phyloP scores from a whole-genome alignment of 2,888 invertebrate genomes.

The Himalopsyche tibetana region DNA sequence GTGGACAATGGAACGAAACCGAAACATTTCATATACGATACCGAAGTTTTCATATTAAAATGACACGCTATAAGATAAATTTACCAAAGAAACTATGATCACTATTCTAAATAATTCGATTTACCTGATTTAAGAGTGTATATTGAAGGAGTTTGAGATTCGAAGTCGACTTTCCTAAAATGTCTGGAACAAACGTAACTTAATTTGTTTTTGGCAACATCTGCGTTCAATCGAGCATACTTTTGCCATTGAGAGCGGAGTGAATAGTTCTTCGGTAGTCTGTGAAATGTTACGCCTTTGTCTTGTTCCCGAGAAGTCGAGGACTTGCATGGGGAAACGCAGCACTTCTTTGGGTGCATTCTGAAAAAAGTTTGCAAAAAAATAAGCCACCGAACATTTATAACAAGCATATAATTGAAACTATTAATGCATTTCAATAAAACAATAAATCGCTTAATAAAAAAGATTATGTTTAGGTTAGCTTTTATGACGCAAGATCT shows the following conservation, averaged over 20 bases:
- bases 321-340: constrained; percentile 79
- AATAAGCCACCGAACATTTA: neutral
- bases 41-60: too few relatives aligned
- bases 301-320: constrained; percentile 80
- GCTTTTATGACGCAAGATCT: neutral
- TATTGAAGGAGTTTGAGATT: constrained; percentile 82
- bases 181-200: constrained; percentile 86
- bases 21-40: too few relatives aligned
- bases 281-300: constrained; percentile 85
- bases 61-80: too few relatives aligned
- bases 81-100: too few relatives aligned
- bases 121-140: constrained; percentile 81
- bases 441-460: neutral
- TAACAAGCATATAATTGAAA: neutral
- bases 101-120: neutral
- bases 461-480: neutral
- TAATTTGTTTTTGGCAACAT: constrained; percentile 77
- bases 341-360: constrained; percentile 73
- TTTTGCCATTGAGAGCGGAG: constrained; percentile 81
- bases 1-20: too few relatives aligned
- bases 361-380: constrained; percentile 42
- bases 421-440: neutral
- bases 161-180: constrained; percentile 85
- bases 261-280: constrained; percentile 81
- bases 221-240: constrained; percentile 78